Conservation (phyloP, 2,113 vertebrate species). For the Eira barbara region DNA sequence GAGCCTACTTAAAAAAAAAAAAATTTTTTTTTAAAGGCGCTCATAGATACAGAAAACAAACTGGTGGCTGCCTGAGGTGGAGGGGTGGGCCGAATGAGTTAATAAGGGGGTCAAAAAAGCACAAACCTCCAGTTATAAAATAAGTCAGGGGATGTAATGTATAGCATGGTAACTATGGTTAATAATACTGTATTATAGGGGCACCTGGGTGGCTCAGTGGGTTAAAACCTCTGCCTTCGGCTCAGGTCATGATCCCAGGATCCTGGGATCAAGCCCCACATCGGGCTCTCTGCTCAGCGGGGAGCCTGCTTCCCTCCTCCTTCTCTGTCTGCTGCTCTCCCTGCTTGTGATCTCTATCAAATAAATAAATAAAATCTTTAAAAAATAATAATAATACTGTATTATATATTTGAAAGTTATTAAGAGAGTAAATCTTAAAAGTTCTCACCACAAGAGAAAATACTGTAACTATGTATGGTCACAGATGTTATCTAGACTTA, state of each 20-base stretch:
- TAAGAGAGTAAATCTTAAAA: neutral
- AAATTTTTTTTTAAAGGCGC: neutral
- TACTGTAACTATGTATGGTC: neutral
- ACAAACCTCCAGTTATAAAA: neutral
- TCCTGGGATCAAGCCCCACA: too few relatives aligned
- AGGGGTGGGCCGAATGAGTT: neutral
- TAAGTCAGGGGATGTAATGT: neutral
- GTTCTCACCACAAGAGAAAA: neutral
- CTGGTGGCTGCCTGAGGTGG: neutral
- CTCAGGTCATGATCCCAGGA: too few relatives aligned
- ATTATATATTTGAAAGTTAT: neutral
- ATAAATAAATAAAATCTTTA: too few relatives aligned
- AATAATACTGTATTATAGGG: neutral
- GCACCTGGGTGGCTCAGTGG: too few relatives aligned
- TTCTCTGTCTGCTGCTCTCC: too few relatives aligned
- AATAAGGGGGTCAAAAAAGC: neutral
- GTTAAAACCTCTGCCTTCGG: too few relatives aligned
- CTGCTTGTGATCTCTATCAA: too few relatives aligned
- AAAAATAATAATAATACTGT: neutral
- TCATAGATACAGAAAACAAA: neutral
- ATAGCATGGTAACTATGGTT: neutral
- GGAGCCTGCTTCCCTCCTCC: too few relatives aligned
- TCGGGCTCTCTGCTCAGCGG: too few relatives aligned
- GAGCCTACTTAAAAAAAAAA: neutral
- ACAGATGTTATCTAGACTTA: neutral